These are phyloP conservation scores for Mormyrops boulengeri DNA, from an alignment of 2,797 vertebrate genomes.

Conservation along the genomic window DNA sequence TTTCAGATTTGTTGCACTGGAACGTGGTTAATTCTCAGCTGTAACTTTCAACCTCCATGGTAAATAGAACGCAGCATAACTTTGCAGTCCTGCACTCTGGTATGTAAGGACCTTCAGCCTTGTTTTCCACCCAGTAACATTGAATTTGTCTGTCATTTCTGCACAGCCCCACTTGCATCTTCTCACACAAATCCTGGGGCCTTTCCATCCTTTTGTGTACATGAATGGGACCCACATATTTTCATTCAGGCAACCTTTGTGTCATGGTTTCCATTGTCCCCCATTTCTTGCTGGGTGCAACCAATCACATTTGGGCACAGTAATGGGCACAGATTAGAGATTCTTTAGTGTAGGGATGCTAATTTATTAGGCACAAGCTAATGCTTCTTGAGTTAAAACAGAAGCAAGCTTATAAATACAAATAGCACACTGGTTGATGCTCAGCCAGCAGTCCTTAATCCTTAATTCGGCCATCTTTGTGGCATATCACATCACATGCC, in stretches of 20 bases:
- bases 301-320: neutral
- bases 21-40: neutral
- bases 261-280: neutral
- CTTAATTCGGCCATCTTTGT: neutral
- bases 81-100: neutral
- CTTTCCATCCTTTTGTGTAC: neutral
- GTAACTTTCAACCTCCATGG: neutral
- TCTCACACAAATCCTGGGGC: neutral
- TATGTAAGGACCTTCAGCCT: neutral
- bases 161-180: neutral
- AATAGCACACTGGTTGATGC: slow-evolving; percentile 40
- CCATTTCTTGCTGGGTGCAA: neutral
- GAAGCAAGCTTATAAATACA: slow-evolving; percentile 27
- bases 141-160: neutral
- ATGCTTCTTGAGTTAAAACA: slow-evolving; percentile 25
- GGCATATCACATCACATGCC: neutral
- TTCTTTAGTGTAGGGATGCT: slow-evolving; percentile 23
- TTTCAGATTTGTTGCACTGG: neutral
- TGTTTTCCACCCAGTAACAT: neutral
- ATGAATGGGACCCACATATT: neutral
- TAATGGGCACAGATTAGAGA: slow-evolving; percentile 33
- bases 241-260: neutral
- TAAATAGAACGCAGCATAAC: neutral
- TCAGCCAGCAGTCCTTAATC: neutral
- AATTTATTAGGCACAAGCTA: slow-evolving; percentile 38